Evolutionary conservation across 1,140 invertebrate genomes (phyloP).

Genomic region (Aphidius gifuensis): DNA sequence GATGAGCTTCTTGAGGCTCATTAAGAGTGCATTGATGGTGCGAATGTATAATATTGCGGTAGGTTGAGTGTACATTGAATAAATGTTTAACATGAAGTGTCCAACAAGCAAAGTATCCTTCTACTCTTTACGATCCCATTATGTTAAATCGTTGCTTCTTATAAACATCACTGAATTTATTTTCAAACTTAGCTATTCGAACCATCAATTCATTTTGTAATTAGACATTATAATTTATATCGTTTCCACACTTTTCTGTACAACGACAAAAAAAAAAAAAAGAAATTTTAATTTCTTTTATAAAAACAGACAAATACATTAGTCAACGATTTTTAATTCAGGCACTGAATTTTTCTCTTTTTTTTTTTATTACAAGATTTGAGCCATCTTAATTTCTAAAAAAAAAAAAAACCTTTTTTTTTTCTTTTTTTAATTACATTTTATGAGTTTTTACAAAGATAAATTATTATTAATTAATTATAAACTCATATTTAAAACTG

Average conservation of each 20-base stretch:
- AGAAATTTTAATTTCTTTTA: too few species aligned
- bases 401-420: too few species aligned
- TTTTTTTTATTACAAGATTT: too few species aligned
- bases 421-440: too few species aligned
- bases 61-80: neutral
- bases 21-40: neutral
- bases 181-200: constrained; percentile 8
- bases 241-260: neutral
- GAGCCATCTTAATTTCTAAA: too few species aligned
- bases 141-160: constrained; percentile 25
- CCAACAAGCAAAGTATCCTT: constrained; percentile 17
- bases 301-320: too few species aligned
- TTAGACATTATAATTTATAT: constrained; percentile 7
- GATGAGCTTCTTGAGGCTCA: neutral
- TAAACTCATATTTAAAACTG: too few species aligned
- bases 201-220: neutral
- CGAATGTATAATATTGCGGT: neutral
- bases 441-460: too few species aligned
- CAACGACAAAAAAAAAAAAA: neutral
- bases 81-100: constrained; percentile 4
- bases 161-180: constrained; percentile 9
- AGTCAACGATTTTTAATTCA: too few species aligned
- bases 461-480: too few species aligned
- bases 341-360: too few species aligned
- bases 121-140: constrained; percentile 31